Percentiles rank a stretch among this genome's conserved stretches.
phyloP scores from a whole-genome alignment of 2,113 vertebrate genomes.

The Eupsittula cactorum region DNA sequence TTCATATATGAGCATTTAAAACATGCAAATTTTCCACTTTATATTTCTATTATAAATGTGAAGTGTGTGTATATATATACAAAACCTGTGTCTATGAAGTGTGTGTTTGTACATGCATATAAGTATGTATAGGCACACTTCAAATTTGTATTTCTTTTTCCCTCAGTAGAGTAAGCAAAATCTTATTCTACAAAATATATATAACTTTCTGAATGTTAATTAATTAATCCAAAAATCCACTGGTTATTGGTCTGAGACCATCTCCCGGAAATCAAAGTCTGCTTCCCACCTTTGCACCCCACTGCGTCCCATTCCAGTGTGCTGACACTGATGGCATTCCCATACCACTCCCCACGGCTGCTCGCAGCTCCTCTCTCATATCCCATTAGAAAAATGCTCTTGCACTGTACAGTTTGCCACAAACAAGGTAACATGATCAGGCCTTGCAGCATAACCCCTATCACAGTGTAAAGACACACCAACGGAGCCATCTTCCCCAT shows the following conservation, averaged over 20 bases:
- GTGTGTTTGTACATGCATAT: background rate
- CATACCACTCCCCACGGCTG: background rate
- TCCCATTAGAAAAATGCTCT: background rate
- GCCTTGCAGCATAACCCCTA: background rate
- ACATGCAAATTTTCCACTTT: background rate
- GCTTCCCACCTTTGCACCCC: background rate
- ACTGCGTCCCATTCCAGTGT: background rate
- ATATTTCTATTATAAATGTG: background rate
- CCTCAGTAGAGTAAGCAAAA: background rate
- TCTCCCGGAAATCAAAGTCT: background rate
- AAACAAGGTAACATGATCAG: background rate
- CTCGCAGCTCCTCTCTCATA: background rate
- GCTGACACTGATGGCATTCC: background rate
- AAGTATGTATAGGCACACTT: background rate
- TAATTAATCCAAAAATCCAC: background rate
- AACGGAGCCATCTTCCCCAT: background rate
- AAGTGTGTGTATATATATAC: background rate
- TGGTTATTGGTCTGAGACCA: background rate
- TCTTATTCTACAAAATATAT: background rate
- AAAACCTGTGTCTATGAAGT: background rate
- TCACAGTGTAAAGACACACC: accelerated
- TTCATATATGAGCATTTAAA: background rate
- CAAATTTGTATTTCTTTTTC: background rate
- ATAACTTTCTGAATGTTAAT: background rate
- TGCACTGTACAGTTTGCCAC: background rate